phyloP scores from a whole-genome alignment of 2,113 vertebrate species.

The Agapornis roseicollis region DNA sequence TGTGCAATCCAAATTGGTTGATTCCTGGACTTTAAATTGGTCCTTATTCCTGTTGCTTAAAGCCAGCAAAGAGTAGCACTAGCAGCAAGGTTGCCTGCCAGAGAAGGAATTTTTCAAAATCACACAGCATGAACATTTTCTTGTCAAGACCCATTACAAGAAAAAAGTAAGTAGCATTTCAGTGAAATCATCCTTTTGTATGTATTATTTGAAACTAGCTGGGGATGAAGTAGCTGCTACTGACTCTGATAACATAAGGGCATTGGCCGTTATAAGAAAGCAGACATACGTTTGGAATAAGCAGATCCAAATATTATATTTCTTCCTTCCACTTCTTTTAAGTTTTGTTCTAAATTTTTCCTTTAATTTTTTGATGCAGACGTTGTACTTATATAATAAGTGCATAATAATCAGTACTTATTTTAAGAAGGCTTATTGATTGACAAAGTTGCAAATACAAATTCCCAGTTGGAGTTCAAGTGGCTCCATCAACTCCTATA shows the following conservation, averaged over 20 bases:
- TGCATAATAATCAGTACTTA: neutral
- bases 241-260: neutral
- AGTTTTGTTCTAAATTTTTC: neutral
- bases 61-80: constrained; percentile 13
- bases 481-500: neutral
- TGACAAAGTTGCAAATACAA: neutral
- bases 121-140: constrained; percentile 50
- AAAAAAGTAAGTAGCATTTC: constrained; percentile 59
- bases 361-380: neutral
- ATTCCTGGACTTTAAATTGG: constrained; percentile 50
- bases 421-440: neutral
- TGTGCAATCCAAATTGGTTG: constrained; percentile 23
- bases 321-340: neutral
- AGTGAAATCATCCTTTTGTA: neutral
- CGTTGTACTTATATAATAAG: neutral
- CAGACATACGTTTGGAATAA: neutral
- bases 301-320: neutral
- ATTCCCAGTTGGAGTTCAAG: neutral
- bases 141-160: constrained; percentile 57
- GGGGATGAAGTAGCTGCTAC: neutral
- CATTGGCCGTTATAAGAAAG: neutral
- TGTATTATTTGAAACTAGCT: neutral
- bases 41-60: constrained; percentile 42
- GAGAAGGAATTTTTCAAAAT: constrained; percentile 67
- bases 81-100: constrained; percentile 28